These are phyloP conservation scores for Hypanus sabinus DNA, from an alignment of 2,113 vertebrate species.

Conservation along the genomic window DNA sequence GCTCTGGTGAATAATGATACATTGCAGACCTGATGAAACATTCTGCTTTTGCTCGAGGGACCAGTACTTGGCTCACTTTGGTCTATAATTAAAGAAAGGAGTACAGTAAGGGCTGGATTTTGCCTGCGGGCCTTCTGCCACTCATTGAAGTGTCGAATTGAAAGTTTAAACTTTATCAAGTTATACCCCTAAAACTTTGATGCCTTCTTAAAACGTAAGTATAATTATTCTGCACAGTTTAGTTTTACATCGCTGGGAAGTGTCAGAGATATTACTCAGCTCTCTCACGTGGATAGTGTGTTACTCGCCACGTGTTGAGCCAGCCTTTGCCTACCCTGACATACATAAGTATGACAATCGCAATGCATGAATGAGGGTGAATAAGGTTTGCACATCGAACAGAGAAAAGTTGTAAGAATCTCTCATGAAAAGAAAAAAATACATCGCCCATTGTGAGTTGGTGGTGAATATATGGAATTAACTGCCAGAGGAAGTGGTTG, in stretches of 20 bases:
- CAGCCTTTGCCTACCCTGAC: neutral
- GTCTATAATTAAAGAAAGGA: neutral
- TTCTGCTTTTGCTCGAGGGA: neutral
- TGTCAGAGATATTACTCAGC: neutral
- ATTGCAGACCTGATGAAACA: neutral
- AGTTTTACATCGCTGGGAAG: neutral
- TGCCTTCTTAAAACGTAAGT: neutral
- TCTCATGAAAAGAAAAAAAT: neutral
- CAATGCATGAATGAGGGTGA: neutral
- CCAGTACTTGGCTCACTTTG: neutral
- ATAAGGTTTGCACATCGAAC: neutral
- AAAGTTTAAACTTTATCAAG: neutral
- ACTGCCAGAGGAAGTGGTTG: too few species aligned
- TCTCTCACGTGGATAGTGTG: neutral
- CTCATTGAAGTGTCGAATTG: neutral
- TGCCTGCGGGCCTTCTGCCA: neutral
- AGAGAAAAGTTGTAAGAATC: neutral
- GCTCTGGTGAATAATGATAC: slow-evolving; percentile 21
- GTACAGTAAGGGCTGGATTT: neutral
- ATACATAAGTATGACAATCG: neutral
- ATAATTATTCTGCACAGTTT: neutral
- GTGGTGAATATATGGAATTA: too few species aligned
- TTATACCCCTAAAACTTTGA: neutral
- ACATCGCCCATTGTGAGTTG: too few species aligned
- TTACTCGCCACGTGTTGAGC: neutral